These are phyloP conservation scores for Montifringilla adamsi DNA, from an alignment of 2,113 vertebrate genomes.

Conservation along the genomic window DNA sequence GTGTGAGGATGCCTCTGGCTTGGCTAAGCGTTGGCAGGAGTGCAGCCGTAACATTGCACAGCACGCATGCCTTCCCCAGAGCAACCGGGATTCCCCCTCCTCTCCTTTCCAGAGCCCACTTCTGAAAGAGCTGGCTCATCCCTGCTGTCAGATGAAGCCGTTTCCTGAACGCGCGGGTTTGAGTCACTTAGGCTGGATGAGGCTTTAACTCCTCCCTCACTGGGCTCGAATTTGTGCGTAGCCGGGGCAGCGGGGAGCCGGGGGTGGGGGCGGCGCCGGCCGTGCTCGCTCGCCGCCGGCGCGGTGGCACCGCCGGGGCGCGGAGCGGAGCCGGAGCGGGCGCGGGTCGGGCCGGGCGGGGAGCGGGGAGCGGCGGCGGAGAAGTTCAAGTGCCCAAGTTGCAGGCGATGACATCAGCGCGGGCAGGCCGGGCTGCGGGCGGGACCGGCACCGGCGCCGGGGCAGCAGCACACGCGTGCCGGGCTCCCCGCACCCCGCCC, in stretches of 20 bases:
- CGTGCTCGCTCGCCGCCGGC: neutral
- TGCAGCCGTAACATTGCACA: neutral
- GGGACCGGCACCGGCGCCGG: conserved; percentile 6
- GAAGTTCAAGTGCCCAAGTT: conserved; percentile 37
- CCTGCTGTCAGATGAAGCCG: conserved; percentile 21
- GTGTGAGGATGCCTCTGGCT: neutral
- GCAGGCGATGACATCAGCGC: conserved; percentile 11
- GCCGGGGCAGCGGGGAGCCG: neutral
- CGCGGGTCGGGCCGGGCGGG: neutral
- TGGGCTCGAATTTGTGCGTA: neutral
- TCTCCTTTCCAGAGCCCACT: neutral
- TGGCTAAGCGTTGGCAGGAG: neutral
- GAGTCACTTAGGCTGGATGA: neutral
- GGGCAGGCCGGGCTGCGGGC: conserved; percentile 24
- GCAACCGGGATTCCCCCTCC: neutral
- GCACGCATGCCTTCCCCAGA: neutral
- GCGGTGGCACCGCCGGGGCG: neutral
- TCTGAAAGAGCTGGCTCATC: conserved; percentile 16
- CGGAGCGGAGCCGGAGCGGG: neutral
- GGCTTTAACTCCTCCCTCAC: conserved; percentile 1
- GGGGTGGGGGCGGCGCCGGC: neutral
- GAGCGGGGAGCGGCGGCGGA: neutral
- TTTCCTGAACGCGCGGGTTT: conserved; percentile 8
- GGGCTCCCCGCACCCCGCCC: neutral
- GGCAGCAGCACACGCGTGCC: neutral